Conservation (phyloP, 2,888 invertebrate genomes). For the Athripsodes cinereus region DNA sequence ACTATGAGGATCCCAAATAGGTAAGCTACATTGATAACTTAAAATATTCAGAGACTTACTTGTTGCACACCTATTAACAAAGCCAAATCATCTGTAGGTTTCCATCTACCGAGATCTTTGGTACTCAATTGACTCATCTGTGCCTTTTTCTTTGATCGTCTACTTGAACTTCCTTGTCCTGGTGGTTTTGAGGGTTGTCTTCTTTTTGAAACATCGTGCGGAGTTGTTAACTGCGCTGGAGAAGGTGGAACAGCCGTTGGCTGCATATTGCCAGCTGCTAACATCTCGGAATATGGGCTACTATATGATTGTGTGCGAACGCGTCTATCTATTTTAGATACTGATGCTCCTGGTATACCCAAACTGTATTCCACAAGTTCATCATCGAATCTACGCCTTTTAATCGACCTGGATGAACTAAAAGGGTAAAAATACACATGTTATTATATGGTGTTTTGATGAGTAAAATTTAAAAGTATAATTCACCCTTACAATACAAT, state of each 20-base stretch:
- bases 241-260: slow-evolving; percentile 17
- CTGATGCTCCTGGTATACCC: slow-evolving; percentile 54
- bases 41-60: too few species aligned
- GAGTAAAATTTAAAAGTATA: too few species aligned
- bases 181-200: slow-evolving; percentile 29
- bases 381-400: slow-evolving; percentile 93
- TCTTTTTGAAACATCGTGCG: slow-evolving; percentile 19
- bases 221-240: slow-evolving; percentile 24
- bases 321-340: slow-evolving; percentile 41
- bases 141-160: slow-evolving; percentile 51
- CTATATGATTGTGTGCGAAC: slow-evolving; percentile 48
- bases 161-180: slow-evolving; percentile 37
- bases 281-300: slow-evolving; percentile 48
- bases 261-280: slow-evolving; percentile 27
- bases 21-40: too few species aligned
- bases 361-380: slow-evolving; percentile 91
- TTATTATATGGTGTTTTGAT: too few species aligned
- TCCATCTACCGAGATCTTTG: slow-evolving; percentile 91
- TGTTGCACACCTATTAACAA: slow-evolving; percentile 91
- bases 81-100: slow-evolving; percentile 93
- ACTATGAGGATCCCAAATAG: too few species aligned
- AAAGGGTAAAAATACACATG: neutral
- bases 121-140: slow-evolving; percentile 66
- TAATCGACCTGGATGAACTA: slow-evolving; percentile 90
- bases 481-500: neutral